Base-by-base conservation (phyloP, 2,888 invertebrate genomes). In the Mythimna impura region DNA sequence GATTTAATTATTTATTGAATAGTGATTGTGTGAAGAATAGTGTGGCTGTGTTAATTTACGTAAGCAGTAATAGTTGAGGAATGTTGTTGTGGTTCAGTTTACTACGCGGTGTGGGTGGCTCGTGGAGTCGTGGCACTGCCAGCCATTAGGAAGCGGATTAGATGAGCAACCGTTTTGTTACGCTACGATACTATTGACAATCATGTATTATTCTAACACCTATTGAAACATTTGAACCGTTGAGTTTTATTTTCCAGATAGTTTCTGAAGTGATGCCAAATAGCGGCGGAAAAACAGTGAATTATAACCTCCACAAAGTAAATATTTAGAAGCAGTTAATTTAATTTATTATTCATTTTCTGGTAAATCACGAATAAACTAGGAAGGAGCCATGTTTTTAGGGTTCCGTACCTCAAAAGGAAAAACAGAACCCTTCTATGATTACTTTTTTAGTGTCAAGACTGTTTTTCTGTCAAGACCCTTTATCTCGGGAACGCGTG, bases 51-150 rank as follows among this genome's bases (percentile, higher is more conserved):
- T 80, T 81, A 81, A 83, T 80, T 70, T 83, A 83, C 83, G 67
- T 30, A 52, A 79, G 36, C 83, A 73, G 74, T 65, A 62, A 66
- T 65, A 68, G 85, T 84, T 81, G 80, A 86, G 81, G 86, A 88
- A 89, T 88, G 90, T 89, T 90, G 90, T 90, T 88, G 88, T 88
- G 89, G 88, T 89, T 86, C 78, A 86, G 88, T 91, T 90, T 91
- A 91, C 90, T 91, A 91, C 87, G 85, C 70, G 73, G 87, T 72
- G 93, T 90, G 91, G 90, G 92, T 86, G 80, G 74, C 72, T 61
- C 40, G 67, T 54, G 65, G 69, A 20, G 47, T 58, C 5, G 71
- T 25, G 70, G 55, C 47, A 22, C 43, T 14, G 63, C 52, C 61
- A 78, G 76, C 78, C 76, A 84, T 86, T 89, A 90, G 90, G 91